A percentile compares a stretch with the other conserved stretches of the same genome.
These are phyloP conservation scores for Metellina segmentata DNA, from an alignment of 2,888 invertebrate genomes.

Conservation along the genomic window DNA sequence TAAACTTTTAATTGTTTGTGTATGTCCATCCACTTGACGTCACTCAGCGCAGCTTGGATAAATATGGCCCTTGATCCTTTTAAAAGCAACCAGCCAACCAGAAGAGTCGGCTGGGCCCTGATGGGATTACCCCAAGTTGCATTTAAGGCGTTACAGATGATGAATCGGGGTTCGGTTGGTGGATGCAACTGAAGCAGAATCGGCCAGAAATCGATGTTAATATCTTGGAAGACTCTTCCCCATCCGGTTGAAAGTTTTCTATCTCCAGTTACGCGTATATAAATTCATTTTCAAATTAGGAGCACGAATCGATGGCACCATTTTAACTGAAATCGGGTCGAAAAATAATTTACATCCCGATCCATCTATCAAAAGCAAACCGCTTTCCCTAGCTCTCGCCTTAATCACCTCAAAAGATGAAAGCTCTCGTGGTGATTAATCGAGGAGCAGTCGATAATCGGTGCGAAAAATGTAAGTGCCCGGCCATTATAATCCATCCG, in stretches of 20 bases:
- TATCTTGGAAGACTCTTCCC: constrained; percentile 37
- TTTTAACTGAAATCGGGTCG: constrained; percentile 73
- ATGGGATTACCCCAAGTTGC: background rate
- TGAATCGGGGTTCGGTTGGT: background rate
- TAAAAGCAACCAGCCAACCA: too few relatives aligned
- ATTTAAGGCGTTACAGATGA: background rate
- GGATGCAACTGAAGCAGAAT: background rate
- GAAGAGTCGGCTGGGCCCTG: too few relatives aligned
- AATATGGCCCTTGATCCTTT: too few relatives aligned
- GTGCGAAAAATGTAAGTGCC: constrained; percentile 76
- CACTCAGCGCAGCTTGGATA: too few relatives aligned
- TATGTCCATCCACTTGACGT: too few relatives aligned
- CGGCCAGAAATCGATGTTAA: constrained; percentile 53
- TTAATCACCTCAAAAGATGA: constrained; percentile 74
- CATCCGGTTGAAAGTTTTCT: constrained; percentile 38
- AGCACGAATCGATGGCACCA: constrained; percentile 65
- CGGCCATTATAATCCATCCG: constrained; percentile 75
- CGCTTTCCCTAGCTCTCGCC: constrained; percentile 57
- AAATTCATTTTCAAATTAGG: constrained; percentile 71
- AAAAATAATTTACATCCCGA: constrained; percentile 76
- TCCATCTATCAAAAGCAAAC: constrained; percentile 66
- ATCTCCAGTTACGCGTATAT: constrained; percentile 57
- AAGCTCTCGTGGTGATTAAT: constrained; percentile 72
- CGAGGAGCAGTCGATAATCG: constrained; percentile 74
- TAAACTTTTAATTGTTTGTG: too few relatives aligned